phyloP scores from a whole-genome alignment of 2,888 invertebrate species.

The Agrotis ipsilon region DNA sequence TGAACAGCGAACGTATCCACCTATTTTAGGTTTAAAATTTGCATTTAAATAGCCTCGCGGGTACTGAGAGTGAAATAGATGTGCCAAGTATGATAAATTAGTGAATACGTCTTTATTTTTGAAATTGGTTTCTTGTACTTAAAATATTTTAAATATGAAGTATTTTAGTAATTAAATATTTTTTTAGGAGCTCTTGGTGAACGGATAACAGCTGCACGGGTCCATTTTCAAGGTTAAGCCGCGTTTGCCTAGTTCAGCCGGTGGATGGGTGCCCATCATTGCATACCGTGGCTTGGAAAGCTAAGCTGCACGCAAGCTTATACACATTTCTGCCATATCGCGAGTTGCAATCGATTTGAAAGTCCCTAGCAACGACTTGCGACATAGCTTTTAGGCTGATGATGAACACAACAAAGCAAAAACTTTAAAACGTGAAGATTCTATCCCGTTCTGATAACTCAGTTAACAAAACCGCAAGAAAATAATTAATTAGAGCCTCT shows the following conservation, averaged over 20 bases:
- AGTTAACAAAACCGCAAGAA: slow-evolving; percentile 43
- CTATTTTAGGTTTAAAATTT: slow-evolving; percentile 79
- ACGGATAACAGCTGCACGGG: too few relatives aligned
- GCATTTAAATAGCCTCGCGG: slow-evolving; percentile 78
- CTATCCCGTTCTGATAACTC: slow-evolving; percentile 33
- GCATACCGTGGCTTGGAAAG: too few relatives aligned
- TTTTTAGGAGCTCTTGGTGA: background rate
- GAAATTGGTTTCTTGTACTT: slow-evolving; percentile 34
- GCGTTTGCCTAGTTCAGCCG: too few relatives aligned
- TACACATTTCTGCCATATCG: too few relatives aligned
- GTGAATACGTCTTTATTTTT: slow-evolving; percentile 46
- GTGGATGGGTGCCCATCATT: too few relatives aligned
- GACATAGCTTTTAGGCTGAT: background rate
- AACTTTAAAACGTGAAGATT: slow-evolving; percentile 10
- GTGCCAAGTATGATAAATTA: slow-evolving; percentile 68
- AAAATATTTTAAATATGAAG: slow-evolving; percentile 2
- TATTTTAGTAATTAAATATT: too few relatives aligned
- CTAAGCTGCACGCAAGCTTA: too few relatives aligned
- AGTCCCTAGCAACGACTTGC: too few relatives aligned
- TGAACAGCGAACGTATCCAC: slow-evolving; percentile 56
- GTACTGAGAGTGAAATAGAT: slow-evolving; percentile 67
- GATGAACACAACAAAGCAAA: background rate
- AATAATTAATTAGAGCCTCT: slow-evolving; percentile 48
- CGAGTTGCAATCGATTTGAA: too few relatives aligned
- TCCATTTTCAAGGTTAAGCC: too few relatives aligned